Conservation (phyloP, 2,888 invertebrate species). For the Idaea biselata region DNA sequence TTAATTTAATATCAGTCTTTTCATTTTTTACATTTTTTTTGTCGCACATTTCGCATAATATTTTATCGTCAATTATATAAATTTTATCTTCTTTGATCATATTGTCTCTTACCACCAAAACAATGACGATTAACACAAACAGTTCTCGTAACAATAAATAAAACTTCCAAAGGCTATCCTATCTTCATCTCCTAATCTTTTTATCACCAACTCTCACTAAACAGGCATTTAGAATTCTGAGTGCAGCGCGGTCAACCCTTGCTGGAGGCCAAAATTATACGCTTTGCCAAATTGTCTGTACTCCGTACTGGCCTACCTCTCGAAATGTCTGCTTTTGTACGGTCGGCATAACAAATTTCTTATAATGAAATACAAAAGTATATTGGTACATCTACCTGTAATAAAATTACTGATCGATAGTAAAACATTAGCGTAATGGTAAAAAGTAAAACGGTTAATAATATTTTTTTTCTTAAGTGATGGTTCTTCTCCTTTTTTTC, state of each 20-base stretch:
- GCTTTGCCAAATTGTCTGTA: conserved; percentile 64
- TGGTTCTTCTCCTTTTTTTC: too few species aligned
- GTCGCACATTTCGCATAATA: too few species aligned
- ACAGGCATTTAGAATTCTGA: conserved; percentile 42
- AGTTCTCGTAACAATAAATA: conserved; percentile 14
- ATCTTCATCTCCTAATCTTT: conserved; percentile 20
- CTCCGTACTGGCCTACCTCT: conserved; percentile 55
- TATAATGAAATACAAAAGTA: not conserved
- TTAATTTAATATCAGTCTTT: too few species aligned
- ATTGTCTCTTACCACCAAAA: too few species aligned
- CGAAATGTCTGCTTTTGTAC: conserved; percentile 53
- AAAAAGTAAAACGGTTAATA: too few species aligned
- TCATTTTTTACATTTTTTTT: too few species aligned
- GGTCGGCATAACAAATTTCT: conserved; percentile 29
- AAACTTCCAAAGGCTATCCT: conserved; percentile 7
- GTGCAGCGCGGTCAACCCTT: conserved; percentile 52
- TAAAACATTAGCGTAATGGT: too few species aligned
- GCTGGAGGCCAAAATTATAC: conserved; percentile 63
- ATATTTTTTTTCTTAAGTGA: too few species aligned
- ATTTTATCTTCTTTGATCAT: too few species aligned
- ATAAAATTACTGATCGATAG: too few species aligned
- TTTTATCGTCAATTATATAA: too few species aligned
- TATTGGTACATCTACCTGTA: too few species aligned
- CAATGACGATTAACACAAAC: not conserved
- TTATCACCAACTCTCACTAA: conserved; percentile 40